phyloP scores from a whole-genome alignment of 1,140 invertebrate genomes.

The Caerostris darwini region DNA sequence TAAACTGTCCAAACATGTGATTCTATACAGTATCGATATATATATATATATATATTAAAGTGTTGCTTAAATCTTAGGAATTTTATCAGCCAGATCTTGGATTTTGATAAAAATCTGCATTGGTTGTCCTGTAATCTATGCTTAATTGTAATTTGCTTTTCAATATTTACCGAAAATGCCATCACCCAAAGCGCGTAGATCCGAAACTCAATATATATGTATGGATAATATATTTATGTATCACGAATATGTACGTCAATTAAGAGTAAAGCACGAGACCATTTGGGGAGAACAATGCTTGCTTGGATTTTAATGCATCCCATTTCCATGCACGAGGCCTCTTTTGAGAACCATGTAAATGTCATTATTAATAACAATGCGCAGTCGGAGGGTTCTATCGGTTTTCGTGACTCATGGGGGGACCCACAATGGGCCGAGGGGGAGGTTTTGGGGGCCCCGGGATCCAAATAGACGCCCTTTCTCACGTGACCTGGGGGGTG shows the following conservation, averaged over 20 bases:
- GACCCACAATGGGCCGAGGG: constrained; percentile 5
- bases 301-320: background rate
- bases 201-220: no score
- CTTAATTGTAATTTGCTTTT: no score
- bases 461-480: constrained; percentile 24
- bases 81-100: no score
- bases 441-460: background rate
- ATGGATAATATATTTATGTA: background rate
- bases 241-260: background rate
- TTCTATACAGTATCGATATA: no score
- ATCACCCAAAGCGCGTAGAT: no score
- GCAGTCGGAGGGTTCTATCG: background rate
- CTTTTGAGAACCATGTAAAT: constrained; percentile 18
- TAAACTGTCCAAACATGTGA: no score
- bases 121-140: no score
- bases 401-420: constrained; percentile 6
- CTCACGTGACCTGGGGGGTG: constrained; percentile 29
- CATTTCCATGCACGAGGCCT: background rate
- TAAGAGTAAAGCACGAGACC: background rate
- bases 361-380: constrained; percentile 54
- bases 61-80: no score
- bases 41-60: no score
- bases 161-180: no score
- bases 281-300: background rate
- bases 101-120: no score